Conservation (phyloP, 2,113 vertebrate genomes). For the Cacatua alba region DNA sequence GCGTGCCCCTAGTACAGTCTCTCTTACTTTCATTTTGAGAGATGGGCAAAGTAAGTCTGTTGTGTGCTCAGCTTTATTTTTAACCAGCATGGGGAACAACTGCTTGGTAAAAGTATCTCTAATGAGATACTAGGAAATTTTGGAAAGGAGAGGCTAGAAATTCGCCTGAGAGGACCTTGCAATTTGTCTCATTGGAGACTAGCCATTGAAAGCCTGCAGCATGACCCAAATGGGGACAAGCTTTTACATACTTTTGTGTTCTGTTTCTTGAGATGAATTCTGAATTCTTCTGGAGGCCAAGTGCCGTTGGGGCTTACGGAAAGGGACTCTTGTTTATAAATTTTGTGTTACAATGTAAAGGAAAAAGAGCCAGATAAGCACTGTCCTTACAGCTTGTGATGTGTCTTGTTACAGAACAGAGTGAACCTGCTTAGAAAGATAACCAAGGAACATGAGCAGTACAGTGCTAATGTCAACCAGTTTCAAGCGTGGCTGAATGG, state of each 20-base stretch:
- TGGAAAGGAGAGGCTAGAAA: neutral
- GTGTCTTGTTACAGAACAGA: conserved; percentile 79
- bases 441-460: conserved; percentile 82
- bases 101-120: neutral
- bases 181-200: neutral
- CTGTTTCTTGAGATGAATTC: neutral
- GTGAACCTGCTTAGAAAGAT: conserved; percentile 83
- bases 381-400: neutral
- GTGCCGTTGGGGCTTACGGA: fast-evolving
- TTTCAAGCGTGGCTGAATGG: conserved; percentile 86
- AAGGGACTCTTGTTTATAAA: neutral
- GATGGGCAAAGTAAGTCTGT: neutral
- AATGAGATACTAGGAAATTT: neutral
- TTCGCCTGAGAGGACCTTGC: neutral
- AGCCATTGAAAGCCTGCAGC: neutral
- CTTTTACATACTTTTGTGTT: neutral
- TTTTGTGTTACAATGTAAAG: neutral
- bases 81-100: neutral
- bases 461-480: conserved; percentile 68
- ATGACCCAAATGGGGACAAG: neutral
- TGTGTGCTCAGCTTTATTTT: neutral
- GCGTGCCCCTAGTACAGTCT: neutral
- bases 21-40: neutral
- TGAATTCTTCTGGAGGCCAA: neutral
- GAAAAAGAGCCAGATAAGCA: neutral